Evolutionary conservation across 1,140 invertebrate genomes (phyloP).

Genomic region (Nilaparvata lugens): DNA sequence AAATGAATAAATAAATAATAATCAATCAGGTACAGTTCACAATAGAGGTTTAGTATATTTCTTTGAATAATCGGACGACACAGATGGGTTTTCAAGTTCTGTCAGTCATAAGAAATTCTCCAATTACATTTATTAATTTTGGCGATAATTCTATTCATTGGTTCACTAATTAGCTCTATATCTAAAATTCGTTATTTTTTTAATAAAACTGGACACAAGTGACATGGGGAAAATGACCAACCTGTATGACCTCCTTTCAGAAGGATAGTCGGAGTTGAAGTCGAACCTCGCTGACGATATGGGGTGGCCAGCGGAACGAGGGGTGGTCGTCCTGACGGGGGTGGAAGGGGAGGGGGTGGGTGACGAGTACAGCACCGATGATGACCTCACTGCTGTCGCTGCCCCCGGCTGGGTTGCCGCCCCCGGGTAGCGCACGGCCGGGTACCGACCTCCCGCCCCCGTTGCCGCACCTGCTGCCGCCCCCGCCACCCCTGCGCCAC

Average conservation of each 20-base stretch:
- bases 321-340: slow-evolving; percentile 16
- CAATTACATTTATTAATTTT: too few species aligned
- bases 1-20: too few species aligned
- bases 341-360: slow-evolving; percentile 13
- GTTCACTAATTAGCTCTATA: too few species aligned
- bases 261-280: slow-evolving; percentile 16
- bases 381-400: slow-evolving; percentile 29
- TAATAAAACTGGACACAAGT: too few species aligned
- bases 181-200: too few species aligned
- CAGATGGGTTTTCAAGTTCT: too few species aligned
- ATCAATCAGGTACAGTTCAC: too few species aligned
- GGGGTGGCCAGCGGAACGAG: slow-evolving; percentile 16
- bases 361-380: background rate
- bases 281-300: slow-evolving; percentile 20
- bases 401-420: background rate
- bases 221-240: too few species aligned
- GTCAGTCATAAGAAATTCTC: too few species aligned
- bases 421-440: background rate
- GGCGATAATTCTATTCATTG: too few species aligned
- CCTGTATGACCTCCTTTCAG: slow-evolving; percentile 17
- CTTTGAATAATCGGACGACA: too few species aligned
- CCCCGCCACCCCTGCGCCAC: background rate
- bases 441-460: slow-evolving; percentile 17
- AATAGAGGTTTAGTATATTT: too few species aligned
- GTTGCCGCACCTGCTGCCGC: background rate